Base-by-base conservation (phyloP, 2,888 invertebrate genomes). In the Drosophila affinis region DNA sequence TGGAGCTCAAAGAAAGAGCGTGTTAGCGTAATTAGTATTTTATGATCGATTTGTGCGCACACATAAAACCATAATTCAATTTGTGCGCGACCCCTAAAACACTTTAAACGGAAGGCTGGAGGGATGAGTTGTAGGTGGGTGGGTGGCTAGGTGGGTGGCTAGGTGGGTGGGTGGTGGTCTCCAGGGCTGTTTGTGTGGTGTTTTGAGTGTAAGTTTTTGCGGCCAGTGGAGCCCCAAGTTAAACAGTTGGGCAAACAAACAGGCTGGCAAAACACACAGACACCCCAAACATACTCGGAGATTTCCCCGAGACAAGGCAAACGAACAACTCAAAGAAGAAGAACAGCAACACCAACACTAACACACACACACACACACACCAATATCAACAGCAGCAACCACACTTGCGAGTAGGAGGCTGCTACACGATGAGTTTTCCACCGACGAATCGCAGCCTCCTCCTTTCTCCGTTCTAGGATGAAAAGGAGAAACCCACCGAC, bases 1-100 rank as follows among this genome's bases (percentile, higher is more conserved):
- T 9, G 24, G 65, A 45, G 69, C 45, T 34, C 44, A 32, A 18
- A 39, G 56, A 17, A 57, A 14, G 32, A 63, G 65, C 80, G 80
- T 85, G 86, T 72, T 77, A 79, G 62, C 72, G 74, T 88, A 88
- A 85, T 85, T 84, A 87, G 79, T 88, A 81, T 87, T 85, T 85
- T 88, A 88, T 88, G 85, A 85, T 85, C 88, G 85, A 85, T 85
- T 87, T 88, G 88, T 76, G 79, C 62, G 68, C 75, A 70, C 77
- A 80, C 73, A 75, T 74, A 85, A 78, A 75, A 71, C 74, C 68
- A 80, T 85, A 81, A 85, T 87, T 88, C 79, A 87, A 87, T 85
- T 87, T 79, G 75, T 67, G 51, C 10, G 51, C 12, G 48, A 39
- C 39, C 39, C 39, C n/a, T 1, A n/a, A n/a, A 39, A 39, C 58